Conservation (phyloP, 2,797 vertebrate genomes). For the Chaetodon trifasciatus region DNA sequence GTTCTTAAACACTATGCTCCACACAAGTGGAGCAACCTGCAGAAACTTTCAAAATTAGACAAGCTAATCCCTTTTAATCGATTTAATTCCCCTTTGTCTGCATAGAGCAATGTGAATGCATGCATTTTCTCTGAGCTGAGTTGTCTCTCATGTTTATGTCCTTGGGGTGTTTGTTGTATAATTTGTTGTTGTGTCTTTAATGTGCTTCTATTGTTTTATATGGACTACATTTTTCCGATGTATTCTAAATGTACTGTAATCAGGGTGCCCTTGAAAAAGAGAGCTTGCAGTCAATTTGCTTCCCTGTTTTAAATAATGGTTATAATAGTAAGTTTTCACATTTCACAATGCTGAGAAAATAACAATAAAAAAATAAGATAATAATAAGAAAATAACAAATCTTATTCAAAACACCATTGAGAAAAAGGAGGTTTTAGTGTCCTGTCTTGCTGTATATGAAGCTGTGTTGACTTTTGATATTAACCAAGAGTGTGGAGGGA, state of each 20-base stretch:
- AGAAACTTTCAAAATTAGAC: constrained; percentile 18
- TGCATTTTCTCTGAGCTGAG: not conserved
- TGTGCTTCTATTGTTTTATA: not conserved
- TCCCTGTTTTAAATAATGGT: too few species aligned
- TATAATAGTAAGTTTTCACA: not conserved
- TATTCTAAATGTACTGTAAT: too few species aligned
- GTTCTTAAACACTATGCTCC: not conserved
- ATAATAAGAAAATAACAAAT: constrained; percentile 10
- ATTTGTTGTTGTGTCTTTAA: not conserved
- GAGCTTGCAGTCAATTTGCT: too few species aligned
- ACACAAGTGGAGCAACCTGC: constrained; percentile 10
- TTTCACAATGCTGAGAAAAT: not conserved
- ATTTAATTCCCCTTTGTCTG: constrained; percentile 12
- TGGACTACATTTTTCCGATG: too few species aligned
- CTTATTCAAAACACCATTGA: constrained; percentile 1
- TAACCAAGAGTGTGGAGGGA: not conserved
- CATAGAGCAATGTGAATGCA: not conserved
- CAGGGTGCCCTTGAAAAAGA: too few species aligned
- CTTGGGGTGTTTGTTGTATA: not conserved
- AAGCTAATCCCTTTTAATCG: constrained; percentile 22
- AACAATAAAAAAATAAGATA: too few species aligned
- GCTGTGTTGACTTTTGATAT: not conserved
- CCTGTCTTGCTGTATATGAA: not conserved
- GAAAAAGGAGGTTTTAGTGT: not conserved
- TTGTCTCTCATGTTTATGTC: not conserved